Conservation (phyloP, 2,797 vertebrate genomes). For the Schizopygopsis pylzovi region DNA sequence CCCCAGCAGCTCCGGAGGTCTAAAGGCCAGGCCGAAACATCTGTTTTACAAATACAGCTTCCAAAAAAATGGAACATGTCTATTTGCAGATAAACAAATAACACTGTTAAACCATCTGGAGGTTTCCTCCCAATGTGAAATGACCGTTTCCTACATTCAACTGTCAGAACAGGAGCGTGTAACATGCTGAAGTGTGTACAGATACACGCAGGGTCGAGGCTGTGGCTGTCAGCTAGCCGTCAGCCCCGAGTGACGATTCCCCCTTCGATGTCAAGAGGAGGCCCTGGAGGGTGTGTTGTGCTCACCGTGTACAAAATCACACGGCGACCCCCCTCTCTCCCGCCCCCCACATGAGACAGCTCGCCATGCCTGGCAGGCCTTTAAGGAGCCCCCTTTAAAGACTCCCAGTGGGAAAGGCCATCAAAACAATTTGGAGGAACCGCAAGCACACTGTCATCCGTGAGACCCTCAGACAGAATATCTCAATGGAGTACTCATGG, state of each 20-base stretch:
- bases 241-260: slow-evolving; percentile 49
- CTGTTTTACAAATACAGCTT: slow-evolving; percentile 60
- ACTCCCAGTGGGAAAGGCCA: slow-evolving; percentile 68
- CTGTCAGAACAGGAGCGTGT: slow-evolving; percentile 42
- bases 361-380: slow-evolving; percentile 43
- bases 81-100: slow-evolving; percentile 48
- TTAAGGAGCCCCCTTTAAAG: slow-evolving; percentile 61
- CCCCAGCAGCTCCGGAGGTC: slow-evolving; percentile 30
- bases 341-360: slow-evolving; percentile 47
- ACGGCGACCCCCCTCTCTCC: slow-evolving; percentile 36
- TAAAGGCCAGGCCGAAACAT: slow-evolving; percentile 53
- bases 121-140: slow-evolving; percentile 43
- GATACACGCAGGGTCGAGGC: slow-evolving; percentile 52
- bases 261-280: slow-evolving; percentile 69
- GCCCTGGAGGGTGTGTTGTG: slow-evolving; percentile 66
- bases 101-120: slow-evolving; percentile 30
- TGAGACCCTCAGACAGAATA: slow-evolving; percentile 71
- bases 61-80: slow-evolving; percentile 37
- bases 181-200: slow-evolving; percentile 53
- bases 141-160: slow-evolving; percentile 25
- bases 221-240: slow-evolving; percentile 52
- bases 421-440: slow-evolving; percentile 70
- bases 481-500: slow-evolving; percentile 69
- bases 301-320: slow-evolving; percentile 59
- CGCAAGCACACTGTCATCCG: slow-evolving; percentile 66